These are phyloP conservation scores for Helicoverpa zea DNA, from an alignment of 1,140 invertebrate species.

Conservation along the genomic window DNA sequence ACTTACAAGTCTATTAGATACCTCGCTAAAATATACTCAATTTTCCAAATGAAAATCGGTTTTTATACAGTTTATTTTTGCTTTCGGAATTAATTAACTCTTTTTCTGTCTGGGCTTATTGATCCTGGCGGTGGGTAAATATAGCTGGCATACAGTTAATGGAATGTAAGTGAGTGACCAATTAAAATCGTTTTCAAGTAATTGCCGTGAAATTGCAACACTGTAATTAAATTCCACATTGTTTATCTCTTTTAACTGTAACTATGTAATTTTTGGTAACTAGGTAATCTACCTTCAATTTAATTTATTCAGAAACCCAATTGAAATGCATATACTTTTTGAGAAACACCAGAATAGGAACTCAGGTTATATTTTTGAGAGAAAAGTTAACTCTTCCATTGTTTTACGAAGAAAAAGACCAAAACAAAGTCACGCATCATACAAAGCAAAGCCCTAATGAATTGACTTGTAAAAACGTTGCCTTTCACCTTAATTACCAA, in stretches of 20 bases:
- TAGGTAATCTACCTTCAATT: too few species aligned
- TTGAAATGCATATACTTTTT: too few species aligned
- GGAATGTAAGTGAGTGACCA: neutral
- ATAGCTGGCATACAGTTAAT: neutral
- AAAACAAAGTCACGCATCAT: neutral
- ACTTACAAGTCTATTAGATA: neutral
- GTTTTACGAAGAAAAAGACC: neutral
- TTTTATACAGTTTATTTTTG: neutral
- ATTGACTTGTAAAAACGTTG: neutral
- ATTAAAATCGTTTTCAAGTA: too few species aligned
- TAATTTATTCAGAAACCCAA: too few species aligned
- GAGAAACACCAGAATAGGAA: too few species aligned
- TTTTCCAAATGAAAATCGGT: slow-evolving; percentile 3
- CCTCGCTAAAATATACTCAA: neutral
- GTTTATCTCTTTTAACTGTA: too few species aligned
- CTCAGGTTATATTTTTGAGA: too few species aligned
- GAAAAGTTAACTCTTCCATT: neutral
- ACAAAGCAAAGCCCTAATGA: neutral
- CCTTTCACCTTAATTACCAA: slow-evolving; percentile 31
- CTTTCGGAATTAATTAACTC: too few species aligned
- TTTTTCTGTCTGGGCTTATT: slow-evolving; percentile 9
- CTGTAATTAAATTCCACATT: too few species aligned
- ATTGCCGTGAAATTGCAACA: too few species aligned
- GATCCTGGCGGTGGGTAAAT: neutral
- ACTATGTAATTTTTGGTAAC: too few species aligned